These are phyloP conservation scores for Turritopsis rubra DNA, from an alignment of 30 jellyfish, hydroid and myxozoan genomes.

Conservation along the genomic window DNA sequence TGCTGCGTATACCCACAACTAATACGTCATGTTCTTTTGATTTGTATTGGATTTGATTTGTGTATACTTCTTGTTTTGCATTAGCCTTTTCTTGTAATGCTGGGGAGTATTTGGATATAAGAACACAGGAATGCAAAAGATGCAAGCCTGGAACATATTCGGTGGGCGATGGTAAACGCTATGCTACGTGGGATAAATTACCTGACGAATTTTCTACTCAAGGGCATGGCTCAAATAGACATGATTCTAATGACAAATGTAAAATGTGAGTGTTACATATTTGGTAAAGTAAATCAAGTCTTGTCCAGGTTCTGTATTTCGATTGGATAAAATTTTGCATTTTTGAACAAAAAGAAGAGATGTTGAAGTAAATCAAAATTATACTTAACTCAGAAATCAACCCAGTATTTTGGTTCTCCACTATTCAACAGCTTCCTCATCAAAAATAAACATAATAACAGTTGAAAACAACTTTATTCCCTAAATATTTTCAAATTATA, in stretches of 20 bases:
- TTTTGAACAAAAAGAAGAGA: background rate
- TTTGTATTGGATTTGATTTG: background rate
- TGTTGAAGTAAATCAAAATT: too few species aligned
- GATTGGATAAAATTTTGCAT: background rate
- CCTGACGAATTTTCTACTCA: conserved; percentile 75
- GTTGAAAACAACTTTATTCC: background rate
- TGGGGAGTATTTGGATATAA: conserved; percentile 70
- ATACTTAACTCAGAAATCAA: too few species aligned
- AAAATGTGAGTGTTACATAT: background rate
- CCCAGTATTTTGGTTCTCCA: too few species aligned
- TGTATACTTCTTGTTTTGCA: background rate
- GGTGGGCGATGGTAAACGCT: conserved; percentile 63
- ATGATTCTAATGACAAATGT: background rate
- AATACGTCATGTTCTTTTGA: background rate
- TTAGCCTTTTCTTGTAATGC: conserved; percentile 63
- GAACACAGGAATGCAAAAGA: conserved; percentile 45
- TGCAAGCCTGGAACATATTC: conserved; percentile 70
- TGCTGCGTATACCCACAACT: background rate
- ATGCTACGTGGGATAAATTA: conserved; percentile 47
- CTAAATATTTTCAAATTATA: too few species aligned
- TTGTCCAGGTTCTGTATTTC: background rate
- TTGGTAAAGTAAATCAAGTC: background rate
- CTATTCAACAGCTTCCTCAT: background rate
- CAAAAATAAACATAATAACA: background rate
- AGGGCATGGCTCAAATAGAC: conserved; percentile 25